phyloP scores from a whole-genome alignment of 1,140 invertebrate genomes.

The Pollicipes pollicipes region DNA sequence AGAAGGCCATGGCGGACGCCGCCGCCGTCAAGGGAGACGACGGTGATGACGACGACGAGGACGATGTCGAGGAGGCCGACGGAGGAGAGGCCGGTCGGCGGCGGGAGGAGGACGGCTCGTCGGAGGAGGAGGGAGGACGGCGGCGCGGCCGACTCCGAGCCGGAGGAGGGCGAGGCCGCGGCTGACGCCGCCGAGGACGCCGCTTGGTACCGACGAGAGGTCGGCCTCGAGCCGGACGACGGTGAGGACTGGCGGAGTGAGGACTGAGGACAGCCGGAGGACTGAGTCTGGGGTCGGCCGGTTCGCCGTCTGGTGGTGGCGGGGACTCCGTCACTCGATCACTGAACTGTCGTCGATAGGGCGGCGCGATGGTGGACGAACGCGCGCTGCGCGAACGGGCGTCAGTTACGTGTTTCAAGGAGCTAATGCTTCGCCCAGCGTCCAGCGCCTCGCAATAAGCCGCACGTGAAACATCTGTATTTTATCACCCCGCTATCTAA shows the following conservation, averaged over 20 bases:
- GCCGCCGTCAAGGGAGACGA: conserved; percentile 25
- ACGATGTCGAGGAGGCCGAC: conserved; percentile 10
- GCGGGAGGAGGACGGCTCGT: conserved; percentile 19
- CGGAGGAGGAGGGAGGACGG: conserved; percentile 16
- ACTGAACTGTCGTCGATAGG: too few relatives aligned
- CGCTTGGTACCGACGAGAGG: conserved; percentile 66
- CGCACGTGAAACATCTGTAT: not conserved
- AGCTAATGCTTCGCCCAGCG: too few relatives aligned
- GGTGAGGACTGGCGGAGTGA: conserved; percentile 27
- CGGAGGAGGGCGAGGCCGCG: conserved; percentile 23
- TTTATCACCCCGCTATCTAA: not conserved
- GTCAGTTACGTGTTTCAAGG: too few relatives aligned
- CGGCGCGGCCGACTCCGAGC: too few relatives aligned
- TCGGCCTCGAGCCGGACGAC: conserved; percentile 66
- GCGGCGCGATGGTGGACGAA: too few relatives aligned
- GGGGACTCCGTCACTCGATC: too few relatives aligned
- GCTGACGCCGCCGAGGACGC: conserved; percentile 47
- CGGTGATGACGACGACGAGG: conserved; percentile 25
- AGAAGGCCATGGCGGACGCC: not conserved
- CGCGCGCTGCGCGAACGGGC: too few relatives aligned
- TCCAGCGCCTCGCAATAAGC: too few relatives aligned
- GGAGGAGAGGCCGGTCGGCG: conserved; percentile 24
- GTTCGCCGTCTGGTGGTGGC: too few relatives aligned
- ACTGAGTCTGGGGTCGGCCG: too few relatives aligned
- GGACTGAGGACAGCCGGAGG: too few relatives aligned